phyloP scores from a whole-genome alignment of 2,113 vertebrate genomes.

The Oxygymnocypris stewartii region DNA sequence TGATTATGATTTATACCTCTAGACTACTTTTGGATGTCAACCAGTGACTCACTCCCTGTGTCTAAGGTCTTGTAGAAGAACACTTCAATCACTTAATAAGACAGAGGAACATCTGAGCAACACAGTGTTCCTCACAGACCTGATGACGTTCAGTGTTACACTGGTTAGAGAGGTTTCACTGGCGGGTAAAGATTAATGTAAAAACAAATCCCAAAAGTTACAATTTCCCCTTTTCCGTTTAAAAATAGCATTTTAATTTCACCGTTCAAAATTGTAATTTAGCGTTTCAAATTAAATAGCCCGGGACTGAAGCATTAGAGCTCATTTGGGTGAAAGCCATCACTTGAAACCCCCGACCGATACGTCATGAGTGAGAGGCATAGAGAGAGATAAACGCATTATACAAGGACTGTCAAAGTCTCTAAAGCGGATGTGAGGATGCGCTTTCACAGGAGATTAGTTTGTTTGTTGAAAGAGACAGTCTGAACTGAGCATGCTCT shows the following conservation, averaged over 20 bases:
- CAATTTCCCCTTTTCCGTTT: not conserved
- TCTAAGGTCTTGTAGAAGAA: not conserved
- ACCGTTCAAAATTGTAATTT: conserved; percentile 22
- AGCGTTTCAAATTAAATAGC: conserved; percentile 36
- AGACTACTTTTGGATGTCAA: too few species aligned
- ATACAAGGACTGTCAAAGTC: conserved; percentile 67
- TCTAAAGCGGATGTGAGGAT: conserved; percentile 63
- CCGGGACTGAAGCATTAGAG: conserved; percentile 16
- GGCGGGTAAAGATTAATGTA: not conserved
- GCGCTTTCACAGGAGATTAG: conserved; percentile 66
- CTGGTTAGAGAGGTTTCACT: not conserved
- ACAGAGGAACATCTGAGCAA: not conserved
- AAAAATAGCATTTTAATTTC: conserved; percentile 21
- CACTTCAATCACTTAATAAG: too few species aligned
- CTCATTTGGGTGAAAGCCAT: conserved; percentile 41
- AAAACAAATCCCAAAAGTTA: not conserved
- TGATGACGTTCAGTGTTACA: not conserved
- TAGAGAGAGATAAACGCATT: conserved; percentile 58
- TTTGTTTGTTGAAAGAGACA: conserved; percentile 39
- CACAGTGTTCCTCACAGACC: not conserved
- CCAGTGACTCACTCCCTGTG: not conserved
- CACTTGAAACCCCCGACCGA: conserved; percentile 50
- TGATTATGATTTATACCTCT: not conserved
- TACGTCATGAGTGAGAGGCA: conserved; percentile 52
- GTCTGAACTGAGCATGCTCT: conserved; percentile 20